Evolutionary conservation across 2,888 invertebrate genomes (phyloP).

Genomic region (Chaetogeoica ovagalla): DNA sequence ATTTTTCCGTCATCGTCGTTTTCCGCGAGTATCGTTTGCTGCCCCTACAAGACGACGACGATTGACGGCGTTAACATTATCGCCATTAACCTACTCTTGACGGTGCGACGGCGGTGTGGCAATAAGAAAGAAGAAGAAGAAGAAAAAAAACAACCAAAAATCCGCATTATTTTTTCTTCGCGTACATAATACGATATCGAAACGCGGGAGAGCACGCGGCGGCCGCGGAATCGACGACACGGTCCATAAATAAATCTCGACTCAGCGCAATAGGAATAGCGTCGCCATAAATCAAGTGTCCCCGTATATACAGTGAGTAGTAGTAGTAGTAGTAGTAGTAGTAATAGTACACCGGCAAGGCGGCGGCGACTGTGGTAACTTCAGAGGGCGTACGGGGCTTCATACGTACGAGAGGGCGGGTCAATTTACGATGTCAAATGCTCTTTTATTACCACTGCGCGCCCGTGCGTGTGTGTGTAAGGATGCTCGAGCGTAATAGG

Average conservation of each 20-base stretch:
- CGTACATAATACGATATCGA: neutral
- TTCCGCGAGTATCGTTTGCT: neutral
- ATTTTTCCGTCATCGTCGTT: neutral
- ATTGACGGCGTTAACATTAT: neutral
- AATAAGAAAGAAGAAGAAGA: neutral
- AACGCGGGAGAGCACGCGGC: neutral
- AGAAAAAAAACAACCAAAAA: neutral
- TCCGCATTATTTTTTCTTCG: neutral
- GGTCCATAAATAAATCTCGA: slow-evolving; percentile 35
- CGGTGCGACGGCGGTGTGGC: neutral
- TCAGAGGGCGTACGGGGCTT: neutral
- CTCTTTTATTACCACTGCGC: slow-evolving; percentile 16
- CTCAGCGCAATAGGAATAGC: slow-evolving; percentile 19
- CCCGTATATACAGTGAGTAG: neutral
- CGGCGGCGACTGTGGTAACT: neutral
- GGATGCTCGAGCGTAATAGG: neutral
- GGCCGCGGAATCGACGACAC: slow-evolving; percentile 10
- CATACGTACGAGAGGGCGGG: neutral
- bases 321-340: slow-evolving; percentile 8
- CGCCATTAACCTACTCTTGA: too few species aligned
- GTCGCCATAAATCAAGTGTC: slow-evolving; percentile 35
- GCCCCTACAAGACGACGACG: neutral
- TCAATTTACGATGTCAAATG: slow-evolving; percentile 25
- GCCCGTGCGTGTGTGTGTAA: neutral
- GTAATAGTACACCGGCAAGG: neutral